Evolutionary conservation across 2,888 invertebrate genomes (phyloP), one percentile per base, ranked within the genome.

Genomic region (Phengaris alcon): DNA sequence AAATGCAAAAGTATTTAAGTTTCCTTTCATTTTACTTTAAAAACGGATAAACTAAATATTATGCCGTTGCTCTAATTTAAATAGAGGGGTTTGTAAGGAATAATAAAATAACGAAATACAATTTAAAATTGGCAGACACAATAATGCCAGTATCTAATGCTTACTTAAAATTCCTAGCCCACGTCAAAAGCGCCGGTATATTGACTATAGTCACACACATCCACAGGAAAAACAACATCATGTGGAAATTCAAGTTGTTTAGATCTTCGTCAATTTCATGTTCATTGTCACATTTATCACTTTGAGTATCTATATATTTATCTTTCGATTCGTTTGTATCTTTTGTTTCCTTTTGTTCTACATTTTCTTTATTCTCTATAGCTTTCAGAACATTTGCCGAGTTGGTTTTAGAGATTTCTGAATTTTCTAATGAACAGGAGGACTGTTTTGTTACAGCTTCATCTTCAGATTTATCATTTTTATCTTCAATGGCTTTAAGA

Each of bases 111-210:
- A 5, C 48, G 8, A 48, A 48, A 48, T 48, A 48, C 5, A 6
- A 35, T 48, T 48, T 7, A 48, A 48, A 8, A 48, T 48, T 48
- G 48, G 6, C 8, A 48, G 48, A 48, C 48, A 48, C 2, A 8
- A 48, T 48, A 48, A 48, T 48, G 68, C 54, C 22, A 73, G 68
- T 64, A 70, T 13, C 55, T 48, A 72, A 15, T 22, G 91, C 93
- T 94, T 93, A 97, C 97, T 95, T 95, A 82, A 96, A 96, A 90
- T 96, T 97, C 83, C 95, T 95, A 0, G 97, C 96, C 97, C 97
- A 97, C 6, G 97, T 96, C 68, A 97, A 85, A 15, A 96, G 94
- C 68, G 95, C 95, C 0, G 97, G 97, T 12, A 96, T 80, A 87
- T 96, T 96, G 59, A 97, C 88, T n/a, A 95, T 78, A 0, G 96